Percentiles rank a stretch among this genome's conserved stretches.
These are phyloP conservation scores for Neoarius graeffei DNA, from an alignment of 2,113 vertebrate genomes.

Conservation along the genomic window DNA sequence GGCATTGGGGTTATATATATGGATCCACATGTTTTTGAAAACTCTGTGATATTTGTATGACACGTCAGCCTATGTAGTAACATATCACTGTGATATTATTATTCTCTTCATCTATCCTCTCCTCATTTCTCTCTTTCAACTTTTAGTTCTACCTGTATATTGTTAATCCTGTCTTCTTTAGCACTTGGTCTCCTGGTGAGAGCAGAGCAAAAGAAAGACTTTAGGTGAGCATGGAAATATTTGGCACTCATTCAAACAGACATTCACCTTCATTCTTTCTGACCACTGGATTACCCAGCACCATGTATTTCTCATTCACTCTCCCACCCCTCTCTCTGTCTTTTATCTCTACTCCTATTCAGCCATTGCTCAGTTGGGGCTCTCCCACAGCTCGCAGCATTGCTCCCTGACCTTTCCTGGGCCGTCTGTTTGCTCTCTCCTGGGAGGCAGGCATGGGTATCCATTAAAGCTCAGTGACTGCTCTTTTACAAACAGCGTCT, in stretches of 20 bases:
- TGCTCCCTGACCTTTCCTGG: slow-evolving; percentile 52
- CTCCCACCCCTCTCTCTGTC: neutral
- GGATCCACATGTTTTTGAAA: neutral
- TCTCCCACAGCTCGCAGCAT: slow-evolving; percentile 28
- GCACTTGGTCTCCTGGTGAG: slow-evolving; percentile 8
- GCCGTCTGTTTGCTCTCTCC: slow-evolving; percentile 34
- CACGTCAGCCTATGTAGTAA: neutral
- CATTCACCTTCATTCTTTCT: slow-evolving; percentile 11
- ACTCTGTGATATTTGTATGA: neutral
- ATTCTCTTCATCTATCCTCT: neutral
- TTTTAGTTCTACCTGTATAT: neutral
- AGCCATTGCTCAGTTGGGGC: slow-evolving; percentile 27
- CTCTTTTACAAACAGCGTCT: slow-evolving; percentile 25
- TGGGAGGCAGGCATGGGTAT: neutral
- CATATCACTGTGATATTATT: neutral
- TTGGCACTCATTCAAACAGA: slow-evolving; percentile 25
- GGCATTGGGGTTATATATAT: too few species aligned
- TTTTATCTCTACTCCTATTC: slow-evolving; percentile 42
- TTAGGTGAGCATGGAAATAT: slow-evolving; percentile 17
- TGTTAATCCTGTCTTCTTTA: neutral
- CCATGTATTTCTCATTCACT: slow-evolving; percentile 1
- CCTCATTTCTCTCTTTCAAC: neutral
- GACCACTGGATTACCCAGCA: slow-evolving; percentile 8
- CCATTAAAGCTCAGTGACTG: slow-evolving; percentile 32
- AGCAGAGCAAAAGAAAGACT: neutral